Base-by-base conservation (phyloP, 2,888 invertebrate genomes). In the Scaptomyza parva region DNA sequence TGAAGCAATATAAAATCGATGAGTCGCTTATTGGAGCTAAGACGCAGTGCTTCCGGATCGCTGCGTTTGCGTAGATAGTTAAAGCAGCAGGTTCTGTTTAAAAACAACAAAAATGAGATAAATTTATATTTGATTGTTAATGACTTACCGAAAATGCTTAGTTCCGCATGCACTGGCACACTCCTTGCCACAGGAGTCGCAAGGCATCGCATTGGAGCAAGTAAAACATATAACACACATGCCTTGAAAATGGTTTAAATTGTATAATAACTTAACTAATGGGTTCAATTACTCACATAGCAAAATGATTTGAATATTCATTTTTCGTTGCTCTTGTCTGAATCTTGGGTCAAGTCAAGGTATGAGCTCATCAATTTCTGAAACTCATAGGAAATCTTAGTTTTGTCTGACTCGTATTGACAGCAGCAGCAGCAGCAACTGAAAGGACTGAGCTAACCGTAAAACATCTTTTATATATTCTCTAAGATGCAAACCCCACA, bases 111-210 rank as follows among this genome's bases (percentile, higher is more conserved):
- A n/a, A n/a, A n/a, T n/a, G n/a, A n/a, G n/a, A n/a, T n/a, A 6
- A n/a, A 35, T 41, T 3, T 9, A 40, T 9, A 28, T 28, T 6
- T 28, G 28, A 28, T 9, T 9, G 22, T 28, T 2, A 28, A 24
- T 28, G 1, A 28, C 67, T 64, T 70, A 91, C 91, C 91, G 88
- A 84, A 95, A 95, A 78, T 94, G 93, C 66, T 94, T 93, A 0
- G 95, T 95, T 4, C 95, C 94, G 72, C 95, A 95, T 8, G 94
- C 93, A 45, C 92, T 92, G 72, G 93, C 91, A 71, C 95, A 95
- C 89, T 95, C 94, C 50, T 93, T 92, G 44, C 95, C 95, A 74
- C 95, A 95, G 17, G 94, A 94, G 77, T 94, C 94, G 81, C 95
- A 95, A 3, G 94, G 92, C 41, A 94, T 90, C 17, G 89, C 90